A percentile compares a stretch with the other conserved stretches of the same genome.
These are phyloP conservation scores for Apodemia mormo DNA, from an alignment of 2,888 invertebrate genomes.

Conservation along the genomic window DNA sequence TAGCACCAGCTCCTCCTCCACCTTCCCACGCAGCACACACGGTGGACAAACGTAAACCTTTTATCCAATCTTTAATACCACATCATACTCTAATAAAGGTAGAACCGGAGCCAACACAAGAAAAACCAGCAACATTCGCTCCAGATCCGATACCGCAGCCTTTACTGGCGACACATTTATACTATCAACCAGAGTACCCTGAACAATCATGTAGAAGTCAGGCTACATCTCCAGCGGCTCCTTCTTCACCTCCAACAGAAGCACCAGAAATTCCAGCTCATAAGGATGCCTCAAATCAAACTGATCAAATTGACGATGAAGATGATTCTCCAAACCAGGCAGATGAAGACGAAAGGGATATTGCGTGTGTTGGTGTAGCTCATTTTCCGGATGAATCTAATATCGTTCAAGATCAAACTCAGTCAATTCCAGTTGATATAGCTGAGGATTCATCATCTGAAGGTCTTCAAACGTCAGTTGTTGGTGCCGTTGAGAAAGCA, in stretches of 20 bases:
- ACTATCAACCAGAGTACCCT: conserved; percentile 78
- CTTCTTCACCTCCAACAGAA: conserved; percentile 75
- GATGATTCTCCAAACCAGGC: conserved; percentile 80
- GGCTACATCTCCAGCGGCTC: conserved; percentile 83
- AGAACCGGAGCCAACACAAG: conserved; percentile 83
- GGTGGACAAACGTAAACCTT: conserved; percentile 68
- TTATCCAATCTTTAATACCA: conserved; percentile 72
- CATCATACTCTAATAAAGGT: conserved; percentile 85
- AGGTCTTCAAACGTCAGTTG: conserved; percentile 53
- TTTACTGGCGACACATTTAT: conserved; percentile 78
- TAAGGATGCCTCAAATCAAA: conserved; percentile 91
- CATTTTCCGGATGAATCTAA: conserved; percentile 65
- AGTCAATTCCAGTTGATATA: conserved; percentile 58
- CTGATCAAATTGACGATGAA: conserved; percentile 88
- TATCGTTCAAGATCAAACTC: conserved; percentile 43
- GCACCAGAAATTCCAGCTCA: conserved; percentile 84
- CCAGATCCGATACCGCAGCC: conserved; percentile 78
- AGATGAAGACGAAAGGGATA: conserved; percentile 70
- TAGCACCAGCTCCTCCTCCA: conserved; percentile 82
- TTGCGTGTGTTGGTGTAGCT: conserved; percentile 74
- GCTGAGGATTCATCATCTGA: conserved; percentile 71
- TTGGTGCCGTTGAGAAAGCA: conserved; percentile 68
- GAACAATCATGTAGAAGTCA: conserved; percentile 78
- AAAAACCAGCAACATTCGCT: conserved; percentile 66
- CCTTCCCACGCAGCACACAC: conserved; percentile 56